A percentile compares a stretch with the other conserved stretches of the same genome.
Conservation (phyloP, 1,140 invertebrate species). For the Xylocopa sonorina region DNA sequence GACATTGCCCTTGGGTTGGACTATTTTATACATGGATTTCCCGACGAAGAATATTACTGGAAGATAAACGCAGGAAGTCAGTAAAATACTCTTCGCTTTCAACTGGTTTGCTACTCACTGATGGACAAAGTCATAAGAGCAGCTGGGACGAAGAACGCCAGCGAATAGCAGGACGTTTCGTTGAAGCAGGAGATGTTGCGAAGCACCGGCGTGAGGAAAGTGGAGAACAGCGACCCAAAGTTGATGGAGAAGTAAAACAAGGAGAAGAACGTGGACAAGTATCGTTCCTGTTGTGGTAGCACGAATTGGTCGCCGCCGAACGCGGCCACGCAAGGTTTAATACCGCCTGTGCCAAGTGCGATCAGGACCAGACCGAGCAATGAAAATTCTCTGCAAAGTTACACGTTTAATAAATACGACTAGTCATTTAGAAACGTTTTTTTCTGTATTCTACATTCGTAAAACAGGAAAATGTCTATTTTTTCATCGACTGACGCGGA, state of each 20-base stretch:
- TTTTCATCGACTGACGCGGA: too few species aligned
- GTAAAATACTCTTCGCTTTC: background rate
- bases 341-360: slow-evolving; percentile 96
- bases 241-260: slow-evolving; percentile 98
- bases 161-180: slow-evolving; percentile 90
- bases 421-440: too few species aligned
- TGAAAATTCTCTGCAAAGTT: slow-evolving; percentile 84
- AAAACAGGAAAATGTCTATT: too few species aligned
- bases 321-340: slow-evolving; percentile 98
- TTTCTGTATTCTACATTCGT: too few species aligned
- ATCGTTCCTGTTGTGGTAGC: slow-evolving; percentile 88
- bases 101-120: too few species aligned
- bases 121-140: slow-evolving; percentile 92
- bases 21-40: slow-evolving; percentile 88
- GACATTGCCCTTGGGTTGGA: slow-evolving; percentile 92
- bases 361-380: slow-evolving; percentile 92
- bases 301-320: slow-evolving; percentile 98
- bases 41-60: slow-evolving; percentile 92
- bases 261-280: slow-evolving; percentile 94
- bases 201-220: slow-evolving; percentile 93
- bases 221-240: slow-evolving; percentile 94
- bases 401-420: background rate
- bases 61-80: slow-evolving; percentile 68
- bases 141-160: slow-evolving; percentile 96
- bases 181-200: slow-evolving; percentile 93